Evolutionary conservation across 23 tunicate genomes (phyloP), one percentile per base, ranked within the genome.

Genomic region (Halocynthia aurantium): DNA sequence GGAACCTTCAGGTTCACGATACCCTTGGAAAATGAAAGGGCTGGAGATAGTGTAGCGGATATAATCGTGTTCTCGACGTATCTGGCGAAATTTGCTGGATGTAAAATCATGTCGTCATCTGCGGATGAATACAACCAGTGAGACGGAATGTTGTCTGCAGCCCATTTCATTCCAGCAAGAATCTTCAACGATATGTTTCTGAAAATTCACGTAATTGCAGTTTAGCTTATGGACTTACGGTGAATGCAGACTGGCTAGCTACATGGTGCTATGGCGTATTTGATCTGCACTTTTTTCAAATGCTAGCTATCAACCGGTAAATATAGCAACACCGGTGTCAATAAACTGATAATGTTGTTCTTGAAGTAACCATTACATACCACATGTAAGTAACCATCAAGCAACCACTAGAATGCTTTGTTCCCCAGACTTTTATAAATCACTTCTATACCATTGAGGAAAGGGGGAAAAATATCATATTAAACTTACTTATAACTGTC

Each of bases 151-250:
- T 51, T 8, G 7, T 55, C 55, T 15, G 88, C 51, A 7, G 88
- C 88, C 88, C 88, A 88, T 61, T 88, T 84, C 95, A 88, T 88
- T 51, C 95, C 95, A 13, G 95, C 88, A 0, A 87, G 52, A 6
- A 87, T 80, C 71, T 87, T 87, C 19, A 55, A 71, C 7, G 86
- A 83, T 6, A 87, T 80, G 5, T 60, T 55, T n/a, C 93, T 87
- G 19, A 11, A 15, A 65, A 65, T 70, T 13, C 51, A 40, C 31
- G 49, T 31, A 31, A 31, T 31, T 31, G 44, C 44, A 31, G 44
- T 31, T 31, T 31, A 31, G 44, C 4, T 31, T 31, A 31, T 31
- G 44, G 44, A 31, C 44, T 31, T 31, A 31, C 44, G 44, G 2
- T 31, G 4, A 31, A 31, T 31, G 44, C 44, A 31, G 44, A 31